A percentile compares a stretch with the other conserved stretches of the same genome.
Evolutionary conservation across 23 tunicate genomes (phyloP).

Genomic region (Halocynthia aurantium): DNA sequence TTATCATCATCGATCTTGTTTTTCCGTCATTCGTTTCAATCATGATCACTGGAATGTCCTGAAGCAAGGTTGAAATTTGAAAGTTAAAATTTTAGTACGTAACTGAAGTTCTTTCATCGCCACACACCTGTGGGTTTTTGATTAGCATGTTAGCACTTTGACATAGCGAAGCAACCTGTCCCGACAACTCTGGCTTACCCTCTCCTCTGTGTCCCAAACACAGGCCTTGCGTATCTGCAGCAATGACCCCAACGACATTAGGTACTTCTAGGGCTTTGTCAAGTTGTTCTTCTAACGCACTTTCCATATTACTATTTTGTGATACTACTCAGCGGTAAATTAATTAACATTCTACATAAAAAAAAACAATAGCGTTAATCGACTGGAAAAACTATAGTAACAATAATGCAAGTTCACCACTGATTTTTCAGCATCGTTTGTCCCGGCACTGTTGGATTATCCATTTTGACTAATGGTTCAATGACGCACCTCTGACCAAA

Average conservation of each 20-base stretch:
- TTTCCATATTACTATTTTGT: slow-evolving; percentile 33
- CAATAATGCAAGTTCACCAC: too few relatives aligned
- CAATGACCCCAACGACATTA: slow-evolving; percentile 53
- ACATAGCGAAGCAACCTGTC: slow-evolving; percentile 75
- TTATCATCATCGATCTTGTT: slow-evolving; percentile 14
- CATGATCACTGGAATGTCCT: slow-evolving; percentile 65
- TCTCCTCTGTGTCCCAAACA: slow-evolving; percentile 56
- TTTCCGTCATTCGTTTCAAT: slow-evolving; percentile 36
- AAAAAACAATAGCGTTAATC: too few relatives aligned
- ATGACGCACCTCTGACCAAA: too few relatives aligned
- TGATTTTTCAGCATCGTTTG: too few relatives aligned
- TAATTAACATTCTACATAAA: too few relatives aligned
- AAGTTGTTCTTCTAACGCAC: slow-evolving; percentile 35
- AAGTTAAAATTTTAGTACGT: background rate
- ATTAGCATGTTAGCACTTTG: slow-evolving; percentile 58
- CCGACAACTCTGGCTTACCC: slow-evolving; percentile 27
- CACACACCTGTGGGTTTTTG: slow-evolving; percentile 3
- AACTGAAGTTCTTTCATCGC: background rate
- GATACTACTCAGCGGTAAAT: too few relatives aligned
- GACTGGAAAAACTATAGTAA: too few relatives aligned
- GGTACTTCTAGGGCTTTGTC: slow-evolving; percentile 47
- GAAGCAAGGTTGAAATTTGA: background rate
- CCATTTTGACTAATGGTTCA: too few relatives aligned
- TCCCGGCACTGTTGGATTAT: too few relatives aligned
- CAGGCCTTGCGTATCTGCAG: slow-evolving; percentile 48